Conservation (phyloP, 2,113 vertebrate species). For the Dasyornis broadbenti region DNA sequence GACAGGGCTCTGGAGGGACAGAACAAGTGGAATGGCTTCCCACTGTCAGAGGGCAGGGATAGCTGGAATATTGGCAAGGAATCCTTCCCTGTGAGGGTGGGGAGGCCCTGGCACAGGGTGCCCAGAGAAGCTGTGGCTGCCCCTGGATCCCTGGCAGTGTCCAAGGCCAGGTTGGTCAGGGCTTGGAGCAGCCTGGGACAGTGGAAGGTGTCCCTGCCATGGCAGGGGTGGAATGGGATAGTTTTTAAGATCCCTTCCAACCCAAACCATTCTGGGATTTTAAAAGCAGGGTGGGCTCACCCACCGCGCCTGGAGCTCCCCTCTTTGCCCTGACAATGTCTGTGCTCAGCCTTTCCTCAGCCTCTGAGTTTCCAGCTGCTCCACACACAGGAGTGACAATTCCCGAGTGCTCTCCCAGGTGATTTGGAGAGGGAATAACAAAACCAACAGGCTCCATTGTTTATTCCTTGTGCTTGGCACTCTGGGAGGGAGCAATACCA, state of each 20-base stretch:
- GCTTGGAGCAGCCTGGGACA: rapidly evolving
- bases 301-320: not conserved
- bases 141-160: not conserved
- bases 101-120: not conserved
- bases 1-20: not conserved
- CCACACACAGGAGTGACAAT: not conserved
- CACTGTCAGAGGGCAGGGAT: no score
- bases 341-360: not conserved
- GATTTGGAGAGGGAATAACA: not conserved
- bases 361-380: not conserved
- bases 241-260: not conserved
- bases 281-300: not conserved
- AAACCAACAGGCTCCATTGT: not conserved
- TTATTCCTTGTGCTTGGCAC: not conserved
- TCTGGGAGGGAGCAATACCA: not conserved
- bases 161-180: rapidly evolving
- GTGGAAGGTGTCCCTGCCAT: not conserved
- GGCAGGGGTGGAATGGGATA: rapidly evolving
- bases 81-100: rapidly evolving
- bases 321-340: not conserved
- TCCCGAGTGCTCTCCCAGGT: not conserved
- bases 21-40: not conserved
- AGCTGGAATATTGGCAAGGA: not conserved
- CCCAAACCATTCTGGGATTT: not conserved
- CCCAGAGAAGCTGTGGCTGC: not conserved